Base-by-base conservation (phyloP, 1,140 invertebrate species). In the Antheraea pernyi region DNA sequence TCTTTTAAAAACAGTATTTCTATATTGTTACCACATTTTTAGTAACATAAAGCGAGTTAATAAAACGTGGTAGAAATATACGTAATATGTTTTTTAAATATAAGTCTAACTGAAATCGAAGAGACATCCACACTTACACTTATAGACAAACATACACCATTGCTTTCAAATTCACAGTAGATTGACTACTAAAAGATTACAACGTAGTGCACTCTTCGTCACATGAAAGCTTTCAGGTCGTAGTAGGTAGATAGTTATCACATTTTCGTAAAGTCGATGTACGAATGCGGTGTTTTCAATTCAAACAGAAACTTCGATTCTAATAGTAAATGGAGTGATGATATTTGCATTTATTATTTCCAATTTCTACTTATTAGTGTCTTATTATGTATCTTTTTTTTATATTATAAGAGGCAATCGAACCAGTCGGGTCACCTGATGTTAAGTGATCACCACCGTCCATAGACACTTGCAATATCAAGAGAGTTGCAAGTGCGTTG, bases 201-300 rank as follows among this genome's bases (percentile, higher is more conserved):
- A 53, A 53, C 19, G 36, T 16, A 70, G 68, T 73, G 71, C 68
- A 73, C 71, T 73, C 68, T 70, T 72, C 58, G 58, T 37, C 64
- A 58, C 53, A 70, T 61, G 36, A 63, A 73, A 67, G 59, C 67
- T 64, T 59, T 67, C 18, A 59, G 37, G 69, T 59, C 59, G 46
- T 46, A 59, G 46, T 46, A 59, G 48, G 58, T 62, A 64, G 48
- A 64, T 65, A 59, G 63, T 63, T 70, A 60, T 66, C 65, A 48
- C 65, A 22, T 63, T 64, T 67, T 67, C 68, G 46, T 63, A 11
- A n/a, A 70, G 59, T 59, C 36, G n/a, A 66, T 30, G 66, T 59
- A 53, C 16, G 53, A 70, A 70, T 67, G 60, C 58, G 63, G 63
- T 60, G 59, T 67, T n/a, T 73, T 69, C 39, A 59, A 46, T 67